Base-by-base conservation (phyloP, 53 echinoderm and acorn worm genomes). In the Crossaster papposus region DNA sequence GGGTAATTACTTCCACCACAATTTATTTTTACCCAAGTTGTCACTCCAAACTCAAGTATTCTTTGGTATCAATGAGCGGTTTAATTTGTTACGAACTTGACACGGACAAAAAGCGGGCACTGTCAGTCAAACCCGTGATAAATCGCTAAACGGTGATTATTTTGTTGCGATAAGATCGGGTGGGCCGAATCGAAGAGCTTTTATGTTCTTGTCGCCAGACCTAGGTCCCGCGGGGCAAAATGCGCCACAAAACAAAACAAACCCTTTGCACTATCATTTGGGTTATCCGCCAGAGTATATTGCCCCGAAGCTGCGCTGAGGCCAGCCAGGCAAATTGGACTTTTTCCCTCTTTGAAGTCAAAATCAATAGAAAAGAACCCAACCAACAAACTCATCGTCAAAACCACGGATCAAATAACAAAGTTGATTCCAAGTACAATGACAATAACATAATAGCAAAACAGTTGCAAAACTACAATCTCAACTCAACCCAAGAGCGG, bases 71-170 rank as follows among this genome's bases (percentile, higher is more conserved):
- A 87, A 77, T 87, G 77, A 87, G 50, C 75, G 76, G 76, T 87
- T 87, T 75, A 87, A 87, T 87, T 76, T 87, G 87, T 87, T 87
- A 87, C 87, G 36, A 87, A 87, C 87, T 87, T 87, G 87, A 87
- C 87, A 54, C 77, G 36, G 87, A 87, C 87, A 87, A 87, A 87
- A 87, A 87, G 77, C 87, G 76, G 54, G 77, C 87, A 58, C 36
- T 87, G 87, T 76, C 87, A 87, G 75, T 87, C 87, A 87, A 87
- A 87, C 15, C 64, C 26, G 33, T 87, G 87, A 87, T 87, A 58
- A 87, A 87, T 87, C 77, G 87, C 76, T 35, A 76, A 58, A 72
- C 76, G 72, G 77, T 77, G 77, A 75, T 87, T 74, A 53, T 72
- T 72, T 73, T 30, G n/a, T 24, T 72, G 51, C 34, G 76, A 87